These are phyloP conservation scores for Arrhamphus sclerolepis DNA, from an alignment of 2,797 vertebrate genomes.

Conservation along the genomic window DNA sequence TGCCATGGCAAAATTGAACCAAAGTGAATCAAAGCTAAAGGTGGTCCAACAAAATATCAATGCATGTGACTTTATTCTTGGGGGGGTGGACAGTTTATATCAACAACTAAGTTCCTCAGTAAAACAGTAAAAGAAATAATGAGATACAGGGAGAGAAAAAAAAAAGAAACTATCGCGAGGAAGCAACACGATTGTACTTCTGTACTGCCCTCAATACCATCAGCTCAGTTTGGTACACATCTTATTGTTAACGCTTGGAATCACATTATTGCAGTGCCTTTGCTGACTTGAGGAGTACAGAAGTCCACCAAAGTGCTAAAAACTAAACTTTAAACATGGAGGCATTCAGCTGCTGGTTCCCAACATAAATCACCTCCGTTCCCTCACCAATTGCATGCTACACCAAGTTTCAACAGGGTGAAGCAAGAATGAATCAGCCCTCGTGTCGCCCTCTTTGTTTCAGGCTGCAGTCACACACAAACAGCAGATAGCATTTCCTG, in stretches of 20 bases:
- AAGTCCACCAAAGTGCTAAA: constrained; percentile 29
- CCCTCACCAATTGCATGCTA: constrained; percentile 8
- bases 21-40: no score
- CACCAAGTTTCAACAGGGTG: constrained; percentile 24
- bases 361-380: constrained; percentile 8
- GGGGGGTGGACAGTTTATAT: no score
- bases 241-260: constrained; percentile 37
- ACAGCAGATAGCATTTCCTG: constrained; percentile 50
- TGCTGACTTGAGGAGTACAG: constrained; percentile 14
- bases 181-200: no score
- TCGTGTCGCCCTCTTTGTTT: constrained; percentile 31
- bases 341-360: neutral
- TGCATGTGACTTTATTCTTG: no score
- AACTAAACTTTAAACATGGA: constrained; percentile 26
- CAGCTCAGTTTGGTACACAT: constrained; percentile 14
- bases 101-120: no score
- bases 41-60: no score
- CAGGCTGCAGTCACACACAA: constrained; percentile 26
- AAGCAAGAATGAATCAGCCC: constrained; percentile 11
- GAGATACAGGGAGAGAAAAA: no score
- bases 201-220: no score
- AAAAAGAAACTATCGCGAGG: no score
- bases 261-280: constrained; percentile 28
- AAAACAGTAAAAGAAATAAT: no score
- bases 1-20: no score